Evolutionary conservation across 2,888 invertebrate species (phyloP).

Genomic region (Hirtodrosophila alboralis): DNA sequence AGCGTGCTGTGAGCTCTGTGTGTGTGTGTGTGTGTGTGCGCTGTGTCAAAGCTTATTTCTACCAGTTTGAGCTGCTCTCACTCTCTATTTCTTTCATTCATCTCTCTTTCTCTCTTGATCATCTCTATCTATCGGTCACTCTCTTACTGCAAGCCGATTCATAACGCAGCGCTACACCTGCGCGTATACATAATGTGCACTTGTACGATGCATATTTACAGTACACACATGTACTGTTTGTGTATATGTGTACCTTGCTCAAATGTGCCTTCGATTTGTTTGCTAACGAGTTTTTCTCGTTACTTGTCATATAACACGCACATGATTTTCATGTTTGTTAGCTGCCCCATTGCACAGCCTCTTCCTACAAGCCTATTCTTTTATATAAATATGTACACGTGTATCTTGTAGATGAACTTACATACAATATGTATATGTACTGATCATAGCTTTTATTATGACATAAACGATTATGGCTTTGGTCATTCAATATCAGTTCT

Average conservation of each 20-base stretch:
- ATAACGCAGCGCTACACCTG: conserved; percentile 68
- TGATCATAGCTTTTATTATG: conserved; percentile 61
- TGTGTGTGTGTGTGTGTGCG: conserved; percentile 18
- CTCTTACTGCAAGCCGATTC: conserved; percentile 51
- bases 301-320: conserved; percentile 39
- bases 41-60: conserved; percentile 61
- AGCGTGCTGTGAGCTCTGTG: not conserved
- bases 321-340: conserved; percentile 36
- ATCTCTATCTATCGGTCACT: conserved; percentile 12
- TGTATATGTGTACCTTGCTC: conserved; percentile 35
- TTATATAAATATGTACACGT: conserved; percentile 5
- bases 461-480: conserved; percentile 67
- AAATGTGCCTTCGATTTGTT: conserved; percentile 63
- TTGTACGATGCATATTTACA: not conserved
- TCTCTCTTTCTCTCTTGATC: conserved; percentile 4
- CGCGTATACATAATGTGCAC: conserved; percentile 73
- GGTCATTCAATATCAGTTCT: conserved; percentile 53
- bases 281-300: conserved; percentile 73
- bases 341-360: conserved; percentile 14
- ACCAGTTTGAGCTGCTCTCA: conserved; percentile 36
- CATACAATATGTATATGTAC: not conserved
- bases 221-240: not conserved
- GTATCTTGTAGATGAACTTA: not conserved
- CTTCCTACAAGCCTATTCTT: conserved; percentile 9
- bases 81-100: conserved; percentile 38